A percentile compares a stretch with the other conserved stretches of the same genome.
Conservation (phyloP, 2,888 invertebrate genomes). For the Operophtera brumata region DNA sequence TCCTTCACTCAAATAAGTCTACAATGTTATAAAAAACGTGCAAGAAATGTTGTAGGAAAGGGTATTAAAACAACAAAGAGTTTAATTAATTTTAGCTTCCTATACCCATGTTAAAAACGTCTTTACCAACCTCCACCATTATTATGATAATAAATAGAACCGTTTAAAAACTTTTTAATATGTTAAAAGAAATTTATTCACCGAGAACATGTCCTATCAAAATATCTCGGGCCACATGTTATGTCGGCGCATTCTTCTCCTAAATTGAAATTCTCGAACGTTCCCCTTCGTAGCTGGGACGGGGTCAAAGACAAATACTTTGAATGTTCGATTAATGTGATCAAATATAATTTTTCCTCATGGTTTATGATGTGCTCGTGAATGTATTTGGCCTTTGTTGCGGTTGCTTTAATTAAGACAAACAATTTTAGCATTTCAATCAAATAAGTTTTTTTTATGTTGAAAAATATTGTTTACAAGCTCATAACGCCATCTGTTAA, state of each 20-base stretch:
- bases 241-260: constrained; percentile 82
- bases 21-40: neutral
- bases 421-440: neutral
- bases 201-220: constrained; percentile 80
- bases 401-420: neutral
- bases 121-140: constrained; percentile 20
- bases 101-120: constrained; percentile 16
- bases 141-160: constrained; percentile 62
- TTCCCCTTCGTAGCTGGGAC: constrained; percentile 66
- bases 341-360: constrained; percentile 65
- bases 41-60: neutral
- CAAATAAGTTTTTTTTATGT: neutral
- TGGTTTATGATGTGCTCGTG: constrained; percentile 19
- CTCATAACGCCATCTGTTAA: too few species aligned
- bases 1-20: too few species aligned
- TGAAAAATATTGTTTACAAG: too few species aligned
- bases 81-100: constrained; percentile 8
- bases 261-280: constrained; percentile 82
- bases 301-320: constrained; percentile 78
- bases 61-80: constrained; percentile 11
- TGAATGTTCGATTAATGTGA: constrained; percentile 76
- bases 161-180: constrained; percentile 75
- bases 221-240: constrained; percentile 81
- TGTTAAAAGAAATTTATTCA: constrained; percentile 79
- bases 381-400: neutral